phyloP scores from a whole-genome alignment of 2,113 vertebrate species.

The Rhodinocichla rosea region DNA sequence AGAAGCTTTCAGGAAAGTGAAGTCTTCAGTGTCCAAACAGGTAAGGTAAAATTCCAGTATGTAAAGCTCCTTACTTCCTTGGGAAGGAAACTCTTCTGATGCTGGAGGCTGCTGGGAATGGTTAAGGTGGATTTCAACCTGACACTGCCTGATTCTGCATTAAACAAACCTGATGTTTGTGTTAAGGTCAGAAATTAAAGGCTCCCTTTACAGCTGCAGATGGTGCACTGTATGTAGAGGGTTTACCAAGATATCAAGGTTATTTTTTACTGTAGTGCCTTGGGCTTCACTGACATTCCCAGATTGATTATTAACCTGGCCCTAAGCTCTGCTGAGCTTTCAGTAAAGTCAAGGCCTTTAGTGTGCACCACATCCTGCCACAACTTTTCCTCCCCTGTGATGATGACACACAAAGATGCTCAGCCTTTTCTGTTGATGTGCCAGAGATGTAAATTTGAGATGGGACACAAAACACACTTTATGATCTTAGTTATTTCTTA shows the following conservation, averaged over 20 bases:
- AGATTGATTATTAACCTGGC: background rate
- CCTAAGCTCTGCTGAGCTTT: background rate
- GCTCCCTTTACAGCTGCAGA: background rate
- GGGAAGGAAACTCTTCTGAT: background rate
- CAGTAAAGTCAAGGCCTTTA: background rate
- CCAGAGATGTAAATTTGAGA: background rate
- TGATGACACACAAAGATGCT: background rate
- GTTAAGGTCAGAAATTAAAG: background rate
- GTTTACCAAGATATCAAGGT: background rate
- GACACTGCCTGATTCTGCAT: background rate
- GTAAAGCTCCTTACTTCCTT: background rate
- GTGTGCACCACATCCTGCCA: background rate
- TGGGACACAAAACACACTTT: background rate
- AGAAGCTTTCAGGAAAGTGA: conserved; percentile 88
- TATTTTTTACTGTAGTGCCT: background rate
- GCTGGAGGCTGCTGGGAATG: background rate
- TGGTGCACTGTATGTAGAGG: background rate
- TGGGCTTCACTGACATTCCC: background rate
- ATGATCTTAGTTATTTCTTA: background rate
- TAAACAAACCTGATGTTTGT: background rate
- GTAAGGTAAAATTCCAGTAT: conserved; percentile 63
- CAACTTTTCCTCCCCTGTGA: fast-evolving
- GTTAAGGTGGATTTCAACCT: background rate
- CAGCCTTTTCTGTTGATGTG: background rate
- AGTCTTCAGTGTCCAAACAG: conserved; percentile 87